Base-by-base conservation (phyloP, 2,113 vertebrate species). In the Ameiurus melas region DNA sequence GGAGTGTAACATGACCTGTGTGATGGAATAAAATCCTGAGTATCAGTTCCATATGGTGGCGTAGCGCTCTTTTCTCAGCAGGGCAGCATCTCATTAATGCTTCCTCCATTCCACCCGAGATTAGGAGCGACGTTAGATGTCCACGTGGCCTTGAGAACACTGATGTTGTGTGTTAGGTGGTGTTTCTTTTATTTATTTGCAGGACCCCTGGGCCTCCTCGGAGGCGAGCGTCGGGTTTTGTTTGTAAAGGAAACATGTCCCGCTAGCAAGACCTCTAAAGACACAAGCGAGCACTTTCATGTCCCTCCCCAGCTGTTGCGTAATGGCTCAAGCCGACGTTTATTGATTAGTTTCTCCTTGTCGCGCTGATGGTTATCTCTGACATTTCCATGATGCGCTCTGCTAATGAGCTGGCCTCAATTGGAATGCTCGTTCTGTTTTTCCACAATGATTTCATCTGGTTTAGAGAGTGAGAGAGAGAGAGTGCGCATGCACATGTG, bases 311-410 rank as follows among this genome's bases (percentile, higher is more conserved):
- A 87, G 87, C 75, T 87, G 87, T 82, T 90, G 85, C 53, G 53
- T 90, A 89, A 87, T 58, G 47, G 83, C 88, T 84, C 87, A 16
- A 87, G 83, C 43, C 84, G 77, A 75, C 82, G 83, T 68, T 77
- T 83, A 91, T 91, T 62, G 86, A 91, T 90, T 88, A 77, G 87
- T 89, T 87, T 89, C 85, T 85, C 87, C 1, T 84, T 51, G 86
- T 77, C n/a, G 55, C 64, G 87, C 80, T 62, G 86, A 88, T 86
- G 86, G 84, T 88, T 90, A 86, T 91, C 84, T 30, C 39, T 85
- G 12, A 81, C 86, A 57, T 86, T 86, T 88, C 75, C 85, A 89
- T 86, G 85, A 89, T 86, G 87, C 60, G n/a, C 87, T 86, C 87
- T 80, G 71, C 87, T 90, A 90, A 90, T 86, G 85, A 91, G 70